These are phyloP conservation scores for Rhyacichthys aspro DNA, from an alignment of 2,797 vertebrate species.

Conservation along the genomic window DNA sequence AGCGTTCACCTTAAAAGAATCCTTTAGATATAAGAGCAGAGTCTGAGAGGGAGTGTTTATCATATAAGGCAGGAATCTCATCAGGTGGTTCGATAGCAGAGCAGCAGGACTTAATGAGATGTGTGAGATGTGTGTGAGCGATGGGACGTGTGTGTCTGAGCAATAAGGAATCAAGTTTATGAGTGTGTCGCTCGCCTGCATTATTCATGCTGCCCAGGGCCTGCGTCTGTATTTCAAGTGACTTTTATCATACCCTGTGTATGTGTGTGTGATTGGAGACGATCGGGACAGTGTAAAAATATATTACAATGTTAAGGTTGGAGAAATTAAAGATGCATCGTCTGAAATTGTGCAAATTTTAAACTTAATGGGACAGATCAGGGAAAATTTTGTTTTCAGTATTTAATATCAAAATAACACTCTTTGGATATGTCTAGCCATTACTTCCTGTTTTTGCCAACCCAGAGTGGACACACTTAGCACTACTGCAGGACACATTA, in stretches of 20 bases:
- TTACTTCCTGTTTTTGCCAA: no score
- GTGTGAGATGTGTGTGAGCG: slow-evolving; percentile 42
- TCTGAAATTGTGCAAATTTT: no score
- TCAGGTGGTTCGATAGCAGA: slow-evolving; percentile 42
- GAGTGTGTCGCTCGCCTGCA: slow-evolving; percentile 58
- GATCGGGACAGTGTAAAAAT: slow-evolving; percentile 7
- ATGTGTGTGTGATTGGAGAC: slow-evolving; percentile 18
- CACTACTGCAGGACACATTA: no score
- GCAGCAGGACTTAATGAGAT: slow-evolving; percentile 57
- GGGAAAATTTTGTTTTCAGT: no score
- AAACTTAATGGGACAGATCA: no score
- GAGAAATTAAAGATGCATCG: no score
- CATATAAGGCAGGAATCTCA: slow-evolving; percentile 35
- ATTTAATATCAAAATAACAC: no score
- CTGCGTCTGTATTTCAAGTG: slow-evolving; percentile 62
- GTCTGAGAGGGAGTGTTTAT: slow-evolving; percentile 28
- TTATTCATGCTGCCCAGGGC: slow-evolving; percentile 75
- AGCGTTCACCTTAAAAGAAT: slow-evolving; percentile 39
- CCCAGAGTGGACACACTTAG: no score
- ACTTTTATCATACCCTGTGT: slow-evolving; percentile 53
- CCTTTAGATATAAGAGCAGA: slow-evolving; percentile 24
- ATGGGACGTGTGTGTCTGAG: slow-evolving; percentile 35
- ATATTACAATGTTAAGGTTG: slow-evolving; percentile 23
- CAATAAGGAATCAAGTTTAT: slow-evolving; percentile 64
- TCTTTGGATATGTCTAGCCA: no score